Conservation (phyloP, 1,140 invertebrate species). For the Drosophila tani region DNA sequence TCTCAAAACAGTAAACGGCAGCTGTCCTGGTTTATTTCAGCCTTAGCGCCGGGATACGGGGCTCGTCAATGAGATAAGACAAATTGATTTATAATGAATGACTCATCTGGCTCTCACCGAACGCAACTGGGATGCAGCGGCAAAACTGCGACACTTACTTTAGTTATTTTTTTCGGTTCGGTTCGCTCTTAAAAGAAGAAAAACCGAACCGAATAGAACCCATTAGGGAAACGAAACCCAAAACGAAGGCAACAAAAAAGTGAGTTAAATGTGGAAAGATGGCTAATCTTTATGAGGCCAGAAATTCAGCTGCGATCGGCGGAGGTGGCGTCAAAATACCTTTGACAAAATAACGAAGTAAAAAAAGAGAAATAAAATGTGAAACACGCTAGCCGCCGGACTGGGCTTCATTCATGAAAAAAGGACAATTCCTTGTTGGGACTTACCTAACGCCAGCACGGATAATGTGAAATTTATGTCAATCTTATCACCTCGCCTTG, state of each 20-base stretch:
- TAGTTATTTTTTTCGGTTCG: neutral
- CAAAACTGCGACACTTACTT: conserved; percentile 46
- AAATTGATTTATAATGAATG: conserved; percentile 81
- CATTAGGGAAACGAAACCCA: conserved; percentile 47
- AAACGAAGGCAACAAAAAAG: conserved; percentile 32
- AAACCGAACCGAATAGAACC: conserved; percentile 30
- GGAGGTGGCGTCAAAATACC: conserved; percentile 77
- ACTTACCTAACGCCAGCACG: conserved; percentile 47
- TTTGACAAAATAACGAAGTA: conserved; percentile 50
- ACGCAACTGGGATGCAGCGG: conserved; percentile 45
- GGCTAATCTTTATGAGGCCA: conserved; percentile 75
- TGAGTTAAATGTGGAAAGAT: conserved; percentile 72
- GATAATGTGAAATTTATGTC: conserved; percentile 80
- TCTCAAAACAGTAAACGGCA: conserved; percentile 43
- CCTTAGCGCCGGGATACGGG: conserved; percentile 18
- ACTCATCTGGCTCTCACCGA: conserved; percentile 48
- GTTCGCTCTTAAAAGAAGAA: conserved; percentile 21
- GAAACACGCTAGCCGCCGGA: conserved; percentile 39
- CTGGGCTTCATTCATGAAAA: conserved; percentile 72
- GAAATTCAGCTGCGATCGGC: conserved; percentile 66
- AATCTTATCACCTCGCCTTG: conserved; percentile 73
- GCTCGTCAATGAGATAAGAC: conserved; percentile 67
- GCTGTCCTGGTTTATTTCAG: conserved; percentile 36
- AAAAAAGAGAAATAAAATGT: conserved; percentile 22
- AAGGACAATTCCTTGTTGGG: conserved; percentile 32